A percentile compares a stretch with the other conserved stretches of the same genome.
Conservation (phyloP, 2,113 vertebrate genomes). For the Junco hyemalis region DNA sequence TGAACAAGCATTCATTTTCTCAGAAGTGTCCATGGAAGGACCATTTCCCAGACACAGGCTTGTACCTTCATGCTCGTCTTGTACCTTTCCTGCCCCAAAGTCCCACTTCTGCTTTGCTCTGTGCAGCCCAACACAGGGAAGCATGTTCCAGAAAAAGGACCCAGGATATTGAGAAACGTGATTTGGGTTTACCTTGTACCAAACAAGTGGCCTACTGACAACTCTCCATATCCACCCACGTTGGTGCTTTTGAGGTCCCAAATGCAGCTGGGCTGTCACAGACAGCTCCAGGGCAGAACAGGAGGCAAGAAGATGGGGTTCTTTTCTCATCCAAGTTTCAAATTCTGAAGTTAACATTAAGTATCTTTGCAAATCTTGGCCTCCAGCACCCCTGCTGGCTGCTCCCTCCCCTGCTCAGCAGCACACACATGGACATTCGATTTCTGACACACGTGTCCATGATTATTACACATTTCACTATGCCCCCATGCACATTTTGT, state of each 20-base stretch:
- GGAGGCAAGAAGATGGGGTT: neutral
- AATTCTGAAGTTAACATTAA: neutral
- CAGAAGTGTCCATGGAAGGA: neutral
- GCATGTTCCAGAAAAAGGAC: neutral
- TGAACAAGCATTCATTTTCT: neutral
- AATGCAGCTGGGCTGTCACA: neutral
- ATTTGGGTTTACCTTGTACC: neutral
- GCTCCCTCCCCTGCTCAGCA: neutral
- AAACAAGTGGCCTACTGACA: neutral
- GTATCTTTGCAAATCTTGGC: slow-evolving; percentile 7
- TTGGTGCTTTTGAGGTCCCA: neutral
- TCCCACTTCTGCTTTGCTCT: neutral
- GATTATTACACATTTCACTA: neutral
- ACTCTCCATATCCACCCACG: fast-evolving
- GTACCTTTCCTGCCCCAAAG: neutral
- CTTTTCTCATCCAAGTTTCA: neutral
- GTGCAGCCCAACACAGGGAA: neutral
- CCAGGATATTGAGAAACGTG: neutral
- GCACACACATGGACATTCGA: fast-evolving
- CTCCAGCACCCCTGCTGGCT: slow-evolving; percentile 45
- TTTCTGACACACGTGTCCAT: neutral
- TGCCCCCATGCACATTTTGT: neutral
- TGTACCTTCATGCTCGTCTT: neutral
- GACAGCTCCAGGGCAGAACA: neutral
- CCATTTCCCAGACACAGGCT: neutral